These are phyloP conservation scores for Wasmannia auropunctata DNA, from an alignment of 1,140 invertebrate genomes.

Conservation along the genomic window DNA sequence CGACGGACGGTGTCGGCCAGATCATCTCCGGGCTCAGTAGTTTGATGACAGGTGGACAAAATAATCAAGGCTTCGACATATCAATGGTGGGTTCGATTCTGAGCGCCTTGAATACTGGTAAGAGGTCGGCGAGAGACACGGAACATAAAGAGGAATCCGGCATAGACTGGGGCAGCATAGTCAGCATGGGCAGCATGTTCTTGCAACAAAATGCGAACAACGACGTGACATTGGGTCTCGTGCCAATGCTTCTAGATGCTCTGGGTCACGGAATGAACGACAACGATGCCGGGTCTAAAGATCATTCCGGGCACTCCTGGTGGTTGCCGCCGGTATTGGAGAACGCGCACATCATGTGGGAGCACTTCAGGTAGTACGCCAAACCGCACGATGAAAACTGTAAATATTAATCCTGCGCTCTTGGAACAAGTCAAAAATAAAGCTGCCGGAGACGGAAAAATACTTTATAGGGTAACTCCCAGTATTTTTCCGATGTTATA, in stretches of 20 bases:
- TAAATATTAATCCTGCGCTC: not conserved
- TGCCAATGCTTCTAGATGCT: conserved; percentile 88
- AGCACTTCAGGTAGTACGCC: conserved; percentile 87
- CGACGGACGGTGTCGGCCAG: conserved; percentile 73
- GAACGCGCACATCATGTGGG: conserved; percentile 90
- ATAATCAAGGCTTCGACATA: conserved; percentile 86
- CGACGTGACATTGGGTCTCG: conserved; percentile 87
- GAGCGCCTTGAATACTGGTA: conserved; percentile 79
- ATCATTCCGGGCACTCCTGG: conserved; percentile 90
- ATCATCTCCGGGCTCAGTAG: conserved; percentile 84
- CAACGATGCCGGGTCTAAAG: conserved; percentile 84
- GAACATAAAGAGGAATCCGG: conserved; percentile 68
- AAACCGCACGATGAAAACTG: no score
- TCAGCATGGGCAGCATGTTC: conserved; percentile 88
- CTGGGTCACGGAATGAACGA: conserved; percentile 81
- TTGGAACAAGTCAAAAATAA: not conserved
- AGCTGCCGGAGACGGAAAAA: not conserved
- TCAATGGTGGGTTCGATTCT: conserved; percentile 86
- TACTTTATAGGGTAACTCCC: no score
- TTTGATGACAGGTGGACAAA: conserved; percentile 81
- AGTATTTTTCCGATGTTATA: no score
- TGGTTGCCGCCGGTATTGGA: conserved; percentile 91
- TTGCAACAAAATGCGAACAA: conserved; percentile 83
- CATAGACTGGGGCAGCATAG: conserved; percentile 86
- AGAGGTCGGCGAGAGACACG: conserved; percentile 71